A percentile compares a stretch with the other conserved stretches of the same genome.
Evolutionary conservation across 2,888 invertebrate genomes (phyloP).

Genomic region (Notodonta ziczac): DNA sequence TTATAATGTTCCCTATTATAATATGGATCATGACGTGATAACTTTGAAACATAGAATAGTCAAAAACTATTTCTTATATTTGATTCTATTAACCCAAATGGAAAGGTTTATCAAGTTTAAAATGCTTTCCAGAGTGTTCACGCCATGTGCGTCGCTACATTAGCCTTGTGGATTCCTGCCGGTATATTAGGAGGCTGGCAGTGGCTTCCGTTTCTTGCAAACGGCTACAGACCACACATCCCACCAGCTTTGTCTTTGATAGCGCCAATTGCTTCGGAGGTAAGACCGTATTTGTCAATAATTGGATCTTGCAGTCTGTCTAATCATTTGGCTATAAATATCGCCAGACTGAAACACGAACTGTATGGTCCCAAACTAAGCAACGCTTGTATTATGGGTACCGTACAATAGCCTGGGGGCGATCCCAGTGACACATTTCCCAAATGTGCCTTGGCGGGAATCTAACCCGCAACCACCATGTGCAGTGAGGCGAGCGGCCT

Average conservation of each 20-base stretch:
- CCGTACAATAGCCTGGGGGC: no score
- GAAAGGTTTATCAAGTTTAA: neutral
- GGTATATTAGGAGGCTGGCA: slow-evolving; percentile 76
- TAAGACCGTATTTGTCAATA: slow-evolving; percentile 36
- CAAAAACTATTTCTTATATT: no score
- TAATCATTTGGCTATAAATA: neutral
- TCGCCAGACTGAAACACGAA: no score
- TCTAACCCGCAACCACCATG: no score
- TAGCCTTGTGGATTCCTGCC: slow-evolving; percentile 81
- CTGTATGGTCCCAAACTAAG: no score
- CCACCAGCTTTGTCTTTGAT: slow-evolving; percentile 74
- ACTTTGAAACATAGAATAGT: no score
- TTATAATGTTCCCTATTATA: no score
- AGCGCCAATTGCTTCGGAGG: slow-evolving; percentile 81
- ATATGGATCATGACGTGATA: no score
- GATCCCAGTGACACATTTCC: no score
- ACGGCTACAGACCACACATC: slow-evolving; percentile 74
- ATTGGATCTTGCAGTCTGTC: neutral
- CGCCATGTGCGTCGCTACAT: slow-evolving; percentile 64
- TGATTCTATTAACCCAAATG: neutral
- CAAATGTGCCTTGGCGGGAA: no score
- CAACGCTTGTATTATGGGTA: no score
- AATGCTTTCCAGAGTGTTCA: slow-evolving; percentile 64
- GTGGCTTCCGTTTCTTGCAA: slow-evolving; percentile 69
- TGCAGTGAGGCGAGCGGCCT: no score